Base-by-base conservation (phyloP, 2,797 vertebrate genomes). In the Buceros bicornis region DNA sequence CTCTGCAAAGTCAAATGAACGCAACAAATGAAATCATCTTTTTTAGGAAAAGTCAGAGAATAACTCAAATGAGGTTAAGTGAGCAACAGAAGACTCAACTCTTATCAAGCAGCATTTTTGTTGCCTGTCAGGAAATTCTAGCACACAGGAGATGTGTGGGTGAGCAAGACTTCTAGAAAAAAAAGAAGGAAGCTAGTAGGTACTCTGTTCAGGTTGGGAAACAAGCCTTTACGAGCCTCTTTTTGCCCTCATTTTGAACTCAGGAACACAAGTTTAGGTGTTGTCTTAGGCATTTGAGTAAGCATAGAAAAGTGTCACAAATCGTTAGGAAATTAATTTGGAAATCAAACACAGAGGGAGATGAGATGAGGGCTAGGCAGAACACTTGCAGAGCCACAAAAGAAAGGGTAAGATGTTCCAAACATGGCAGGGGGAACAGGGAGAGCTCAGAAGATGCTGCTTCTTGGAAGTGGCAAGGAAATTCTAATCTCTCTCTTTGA, bases 301-400 rank as follows among this genome's bases (percentile, higher is more conserved):
- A 85, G 76, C 42, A 51, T 2, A 62, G 56, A 48, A 91, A 90
- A 92, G 45, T 14, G 40, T 72, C 78, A 93, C 77, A 89, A 79
- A 89, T 72, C 21, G 87, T 64, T 56, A 90, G 56, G 53, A 87
- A 90, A 90, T 57, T 78, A 81, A 86, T 72, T 83, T 72, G 84
- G 71, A 76, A 89, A 76, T 35, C 48, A 60, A 50, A 26, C 35
- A 73, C 13, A 40, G 69, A 61, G 31, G 13, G n/a, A 76, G 25
- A 29, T 28, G n/a, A 76, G 25, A 29, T 28, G 54, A 82, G 60
- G 10, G 2, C 51, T 70, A 71, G 57, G 58, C 47, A 92, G 88
- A 91, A 88, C 33, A 45, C 48, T 57, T 83, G 65, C 42, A 93
- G 85, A 94, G 47, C 42, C 82, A 57, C 76, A 16, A 54, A 56